Conservation (phyloP, 2,888 invertebrate species). For the Meteorus cinctellus region DNA sequence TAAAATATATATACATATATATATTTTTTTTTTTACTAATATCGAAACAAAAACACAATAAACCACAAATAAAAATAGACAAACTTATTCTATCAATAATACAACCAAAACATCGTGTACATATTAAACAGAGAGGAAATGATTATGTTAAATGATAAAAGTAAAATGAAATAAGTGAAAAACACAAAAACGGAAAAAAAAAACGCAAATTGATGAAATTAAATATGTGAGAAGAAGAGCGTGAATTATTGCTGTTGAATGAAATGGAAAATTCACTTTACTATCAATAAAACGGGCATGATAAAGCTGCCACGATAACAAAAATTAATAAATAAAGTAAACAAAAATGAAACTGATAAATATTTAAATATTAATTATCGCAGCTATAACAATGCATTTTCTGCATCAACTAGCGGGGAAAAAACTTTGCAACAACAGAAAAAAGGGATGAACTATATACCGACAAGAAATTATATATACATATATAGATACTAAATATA, state of each 20-base stretch:
- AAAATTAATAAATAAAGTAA: not conserved
- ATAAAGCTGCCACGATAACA: not conserved
- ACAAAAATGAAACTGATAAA: conserved; percentile 36
- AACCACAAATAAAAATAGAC: conserved; percentile 8
- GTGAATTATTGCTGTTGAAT: not conserved
- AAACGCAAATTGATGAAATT: conserved; percentile 2
- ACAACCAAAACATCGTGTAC: conserved; percentile 4
- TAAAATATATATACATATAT: conserved; percentile 51
- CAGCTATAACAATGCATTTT: conserved; percentile 27
- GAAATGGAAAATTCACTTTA: conserved; percentile 20
- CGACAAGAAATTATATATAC: conserved; percentile 59
- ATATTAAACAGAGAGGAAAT: not conserved
- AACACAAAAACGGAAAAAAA: conserved; percentile 6
- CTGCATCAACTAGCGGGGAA: conserved; percentile 32
- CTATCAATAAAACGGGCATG: not conserved
- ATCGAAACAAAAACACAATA: conserved; percentile 20
- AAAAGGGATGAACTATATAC: conserved; percentile 48
- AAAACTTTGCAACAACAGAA: conserved; percentile 41
- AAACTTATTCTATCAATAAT: not conserved
- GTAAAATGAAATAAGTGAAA: not conserved
- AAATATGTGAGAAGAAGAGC: not conserved
- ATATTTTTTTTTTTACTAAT: conserved; percentile 22
- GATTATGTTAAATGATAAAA: not conserved
- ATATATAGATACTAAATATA: not conserved
- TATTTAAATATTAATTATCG: conserved; percentile 44